Base-by-base conservation (phyloP, 2,888 invertebrate genomes). In the Drosophila peninsularis region DNA sequence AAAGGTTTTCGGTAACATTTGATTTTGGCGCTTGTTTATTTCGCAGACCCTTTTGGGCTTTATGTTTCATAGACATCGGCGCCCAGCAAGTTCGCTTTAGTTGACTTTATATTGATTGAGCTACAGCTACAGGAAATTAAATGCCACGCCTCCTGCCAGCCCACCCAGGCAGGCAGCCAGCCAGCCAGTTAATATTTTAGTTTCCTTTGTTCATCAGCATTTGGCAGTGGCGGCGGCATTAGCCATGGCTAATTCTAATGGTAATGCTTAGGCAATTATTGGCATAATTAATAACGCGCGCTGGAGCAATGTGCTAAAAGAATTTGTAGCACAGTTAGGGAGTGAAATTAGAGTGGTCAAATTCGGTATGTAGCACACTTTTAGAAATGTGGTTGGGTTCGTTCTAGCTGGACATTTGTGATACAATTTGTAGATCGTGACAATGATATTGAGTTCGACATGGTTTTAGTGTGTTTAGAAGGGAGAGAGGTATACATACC, bases 81-180 rank as follows among this genome's bases (percentile, higher is more conserved):
- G 72, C 61, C 73, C 74, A 77, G 72, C 73, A 70, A 74, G 73
- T 71, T 70, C 63, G 62, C 56, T 73, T 88, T 76, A 71, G 80
- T 88, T 85, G 64, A 62, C 60, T 82, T 80, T 71, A 66, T 80
- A 86, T 83, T 88, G 72, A 75, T 64, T 76, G 67, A 65, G 30
- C 45, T 47, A 30, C 61, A 58, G 67, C 62, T 63, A 75, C 83
- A 86, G 84, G 80, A 82, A 84, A 88, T 84, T 84, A 83, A 83
- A 87, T 79, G 81, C 69, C 78, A 69, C 45, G 58, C 54, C 52
- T 50, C 57, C n/a, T 14, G 1, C 5, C 17, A 45, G n/a, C 27
- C n/a, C 27, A 9, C 5, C 7, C 14, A 21, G 13, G 2, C 37
- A 32, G 21, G n/a, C 56, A 36, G 36, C 19, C 58, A 42, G 37